Conservation (phyloP, 2,888 invertebrate genomes). For the Terebella lapidaria region DNA sequence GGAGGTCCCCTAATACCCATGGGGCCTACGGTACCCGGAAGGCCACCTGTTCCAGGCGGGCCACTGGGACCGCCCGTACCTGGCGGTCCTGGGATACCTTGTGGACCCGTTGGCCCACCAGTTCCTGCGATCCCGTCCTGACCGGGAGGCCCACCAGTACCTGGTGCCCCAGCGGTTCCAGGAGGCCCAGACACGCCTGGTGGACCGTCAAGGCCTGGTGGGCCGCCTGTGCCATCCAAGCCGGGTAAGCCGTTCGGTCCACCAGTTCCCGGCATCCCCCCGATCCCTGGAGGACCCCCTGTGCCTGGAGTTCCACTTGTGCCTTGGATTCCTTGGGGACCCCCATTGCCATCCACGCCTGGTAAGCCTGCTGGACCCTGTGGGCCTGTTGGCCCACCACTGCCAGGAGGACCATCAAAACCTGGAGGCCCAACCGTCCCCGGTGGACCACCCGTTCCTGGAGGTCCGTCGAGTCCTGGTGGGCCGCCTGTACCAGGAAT, state of each 20-base stretch:
- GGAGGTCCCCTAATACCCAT: neutral
- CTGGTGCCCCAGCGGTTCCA: neutral
- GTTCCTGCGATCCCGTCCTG: neutral
- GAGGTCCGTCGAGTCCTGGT: neutral
- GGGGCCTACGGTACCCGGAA: neutral
- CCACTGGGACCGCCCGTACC: neutral
- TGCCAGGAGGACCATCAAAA: conserved; percentile 6
- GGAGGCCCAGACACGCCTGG: neutral
- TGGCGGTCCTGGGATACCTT: neutral
- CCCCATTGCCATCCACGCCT: conserved; percentile 3
- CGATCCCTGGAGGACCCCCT: conserved; percentile 3
- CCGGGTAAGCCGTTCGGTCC: neutral
- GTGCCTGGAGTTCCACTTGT: conserved; percentile 7
- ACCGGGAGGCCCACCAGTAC: neutral
- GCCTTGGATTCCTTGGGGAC: conserved; percentile 2
- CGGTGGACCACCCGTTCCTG: conserved; percentile 3
- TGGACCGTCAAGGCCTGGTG: neutral
- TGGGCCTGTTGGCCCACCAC: neutral
- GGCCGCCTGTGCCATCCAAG: neutral
- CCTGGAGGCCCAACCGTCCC: neutral
- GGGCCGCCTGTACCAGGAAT: conserved; percentile 3
- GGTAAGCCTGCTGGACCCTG: conserved; percentile 4
- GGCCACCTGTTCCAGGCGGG: neutral
- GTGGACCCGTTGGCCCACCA: neutral
- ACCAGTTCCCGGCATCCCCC: neutral